Percentiles rank a stretch among this genome's conserved stretches.
These are phyloP conservation scores for Cariama cristata DNA, from an alignment of 2,113 vertebrate species.

Conservation along the genomic window DNA sequence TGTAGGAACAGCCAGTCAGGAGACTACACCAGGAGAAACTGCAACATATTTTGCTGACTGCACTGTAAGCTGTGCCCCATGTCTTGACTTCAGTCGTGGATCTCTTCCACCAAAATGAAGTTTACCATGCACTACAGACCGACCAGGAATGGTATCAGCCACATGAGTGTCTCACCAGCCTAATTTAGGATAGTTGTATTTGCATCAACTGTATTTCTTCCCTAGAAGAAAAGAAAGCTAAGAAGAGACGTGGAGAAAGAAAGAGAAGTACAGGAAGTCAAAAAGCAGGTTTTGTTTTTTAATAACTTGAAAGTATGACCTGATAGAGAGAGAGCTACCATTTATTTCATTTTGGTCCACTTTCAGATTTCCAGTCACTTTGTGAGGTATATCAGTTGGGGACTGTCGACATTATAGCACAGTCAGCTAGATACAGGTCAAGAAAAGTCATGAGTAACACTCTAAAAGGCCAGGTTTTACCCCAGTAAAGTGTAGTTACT, in stretches of 20 bases:
- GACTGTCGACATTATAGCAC: not conserved
- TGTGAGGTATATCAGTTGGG: not conserved
- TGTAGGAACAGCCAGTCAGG: not conserved
- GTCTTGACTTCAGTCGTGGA: not conserved
- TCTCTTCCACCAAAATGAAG: not conserved
- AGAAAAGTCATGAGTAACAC: not conserved
- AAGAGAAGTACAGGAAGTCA: not conserved
- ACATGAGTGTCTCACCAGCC: not conserved
- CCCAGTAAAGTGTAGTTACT: not conserved
- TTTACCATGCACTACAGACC: not conserved
- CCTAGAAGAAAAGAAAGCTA: not conserved
- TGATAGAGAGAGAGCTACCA: not conserved
- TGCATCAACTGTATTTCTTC: not conserved
- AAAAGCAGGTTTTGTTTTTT: not conserved
- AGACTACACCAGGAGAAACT: not conserved
- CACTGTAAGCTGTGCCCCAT: not conserved
- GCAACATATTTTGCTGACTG: not conserved
- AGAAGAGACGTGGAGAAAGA: not conserved
- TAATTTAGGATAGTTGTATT: not conserved
- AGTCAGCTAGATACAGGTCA: not conserved
- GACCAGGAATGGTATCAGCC: not conserved
- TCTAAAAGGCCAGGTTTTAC: not conserved
- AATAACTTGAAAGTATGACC: not conserved
- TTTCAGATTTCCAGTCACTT: not conserved
- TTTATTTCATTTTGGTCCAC: not conserved